Evolutionary conservation across 2,888 invertebrate genomes (phyloP), one percentile per base, ranked within the genome.

Genomic region (Lycophotia porphyrea): DNA sequence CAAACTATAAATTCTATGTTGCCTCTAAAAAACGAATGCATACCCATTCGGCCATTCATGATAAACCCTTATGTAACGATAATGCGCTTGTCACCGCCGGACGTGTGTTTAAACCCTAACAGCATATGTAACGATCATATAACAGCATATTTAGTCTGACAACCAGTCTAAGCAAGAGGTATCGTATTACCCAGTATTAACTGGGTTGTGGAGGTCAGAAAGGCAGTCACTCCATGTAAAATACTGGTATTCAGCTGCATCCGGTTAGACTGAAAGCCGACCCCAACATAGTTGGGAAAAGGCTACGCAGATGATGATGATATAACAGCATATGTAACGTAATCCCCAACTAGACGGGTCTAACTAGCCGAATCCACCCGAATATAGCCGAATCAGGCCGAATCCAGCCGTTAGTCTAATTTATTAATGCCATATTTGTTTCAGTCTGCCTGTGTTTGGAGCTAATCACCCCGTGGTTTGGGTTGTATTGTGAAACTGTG

Each of bases 341-440:
- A 64, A 74, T 69, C 66, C 74, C 9, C 39, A n/a, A 34, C 66
- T n/a, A 18, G 24, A 39, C 52, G 21, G 36, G 27, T 24, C 24
- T 21, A 65, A 69, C 68, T 39, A 64, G 24, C 55, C 60, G 39
- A 39, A 63, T 39, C n/a, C n/a, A 24, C n/a, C n/a, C 36, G 34
- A 63, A 39, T 39, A 2, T 39, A 39, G n/a, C 36, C 61, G 36
- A 63, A 71, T 58, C 60, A 39, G 52, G 24, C 49, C 60, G 27
- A 39, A 61, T 71, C 80, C 60, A 52, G 52, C 31, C 61, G 80
- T 80, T 84, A 71, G 68, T 31, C 44, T 69, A 71, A 76, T 84
- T 76, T 80, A 84, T 82, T 84, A 80, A 71, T 21, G 36, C 2
- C 13, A 63, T 60, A 75, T 83, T 81, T 75, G 81, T 78, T 83